Evolutionary conservation across 2,113 vertebrate species (phyloP), one percentile per base, ranked within the genome.

Genomic region (Mandrillus leucophaeus): DNA sequence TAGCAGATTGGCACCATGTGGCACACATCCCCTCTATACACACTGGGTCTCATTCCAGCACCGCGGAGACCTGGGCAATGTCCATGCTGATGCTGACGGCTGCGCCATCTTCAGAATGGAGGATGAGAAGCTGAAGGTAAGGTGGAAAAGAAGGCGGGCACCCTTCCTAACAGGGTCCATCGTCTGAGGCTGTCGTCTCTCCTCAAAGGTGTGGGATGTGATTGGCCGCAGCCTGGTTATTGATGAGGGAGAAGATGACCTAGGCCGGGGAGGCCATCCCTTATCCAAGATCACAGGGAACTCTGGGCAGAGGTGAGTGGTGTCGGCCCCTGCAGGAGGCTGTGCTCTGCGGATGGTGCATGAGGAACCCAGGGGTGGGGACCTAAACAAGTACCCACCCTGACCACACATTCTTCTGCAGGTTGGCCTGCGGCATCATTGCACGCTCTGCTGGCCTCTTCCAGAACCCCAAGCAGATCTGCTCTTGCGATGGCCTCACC

Each of bases 221-320:
- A 99, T 99, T 87, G 99, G 99, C 25, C 99, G 99, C 27, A 99
- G 99, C 5, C 97, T 99, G 98, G 99, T 99, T n/a, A 98, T 99
- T 16, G 99, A 99, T 0, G 98, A 98, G 5, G 98, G 98, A 7
- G 99, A 99, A 95, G 99, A 99, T 14, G 99, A 99, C 95, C 98
- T 99, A 97, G 99, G 99, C 52, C 98, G 16, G 8, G 99, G 99
- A 0, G 75, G 57, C 32, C 99, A 99, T 87, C 98, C 98, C 0
- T 98, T 99, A 48, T 99, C 99, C 87, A 99, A 97, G 82, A 70
- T 98, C 98, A 99, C 99, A 0, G 99, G 99, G 27, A 99, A 99
- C 98, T 99, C 99, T 0, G 99, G 99, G 14, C 97, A 98, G 30
- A 99, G 99, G 99, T 99, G 94, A 97, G 99, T 40, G 3, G 8